Base-by-base conservation (phyloP, 2,888 invertebrate species). In the Phalera bucephala region DNA sequence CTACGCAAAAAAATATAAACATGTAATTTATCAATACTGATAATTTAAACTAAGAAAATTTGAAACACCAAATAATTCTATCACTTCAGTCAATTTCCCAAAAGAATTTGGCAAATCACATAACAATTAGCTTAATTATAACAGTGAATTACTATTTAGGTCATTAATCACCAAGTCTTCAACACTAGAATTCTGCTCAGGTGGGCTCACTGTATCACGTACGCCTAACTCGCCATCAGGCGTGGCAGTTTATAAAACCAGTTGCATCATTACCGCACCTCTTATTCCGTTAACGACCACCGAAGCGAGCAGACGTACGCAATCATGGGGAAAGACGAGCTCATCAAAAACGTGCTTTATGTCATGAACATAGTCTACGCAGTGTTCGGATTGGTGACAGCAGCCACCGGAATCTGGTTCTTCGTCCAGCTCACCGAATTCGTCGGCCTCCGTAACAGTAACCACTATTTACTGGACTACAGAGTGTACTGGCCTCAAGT, bases 401-500 rank as follows among this genome's bases (percentile, higher is more conserved):
- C 86, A 1, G 85, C 87, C 8, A 81, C 82, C 1, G 87, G 87
- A 1, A 86, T 88, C 31, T 89, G 88, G 88, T 89, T 89, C 73
- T 89, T 88, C 65, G 88, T 88, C 55, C 87, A 89, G 37, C 54
- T 89, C 5, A 66, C 78, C 2, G 88, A 89, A 55, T 87, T 89
- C 51, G 87, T 88, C 29, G 61, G 72, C 10, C 44, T 89, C 42
- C 71, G 89, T 53, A 89, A 89, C 52, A 83, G 71, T 44, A 89
- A 89, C 72, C 89, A 88, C 39, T 89, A 88, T 31, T 41, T 89
- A 21, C 37, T 88, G 66, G 89, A 89, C 73, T 89, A 88, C 54
- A 64, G 88, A 31, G 64, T 89, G 28, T 89, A 89, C 63, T 89
- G 89, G 89, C 89, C 88, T 1, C 89, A 89, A 43, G 84, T 83